A percentile compares a stretch with the other conserved stretches of the same genome.
Conservation (phyloP, 2,113 vertebrate species). For the Anser cygnoides region DNA sequence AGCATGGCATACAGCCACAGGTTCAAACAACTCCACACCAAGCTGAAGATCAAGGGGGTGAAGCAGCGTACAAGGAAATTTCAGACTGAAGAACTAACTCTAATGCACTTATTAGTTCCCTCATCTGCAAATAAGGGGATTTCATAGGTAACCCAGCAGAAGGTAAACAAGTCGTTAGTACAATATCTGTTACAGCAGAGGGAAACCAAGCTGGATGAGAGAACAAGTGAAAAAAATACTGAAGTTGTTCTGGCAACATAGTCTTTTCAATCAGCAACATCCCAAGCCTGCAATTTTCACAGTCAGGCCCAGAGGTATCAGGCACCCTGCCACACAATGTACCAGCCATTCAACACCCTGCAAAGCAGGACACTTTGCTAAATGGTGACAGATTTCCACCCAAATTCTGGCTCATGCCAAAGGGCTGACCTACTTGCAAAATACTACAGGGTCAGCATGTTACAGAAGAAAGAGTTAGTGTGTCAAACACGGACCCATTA, state of each 20-base stretch:
- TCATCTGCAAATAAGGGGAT: not conserved
- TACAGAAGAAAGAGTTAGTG: not conserved
- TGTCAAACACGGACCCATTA: not conserved
- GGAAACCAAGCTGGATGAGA: not conserved
- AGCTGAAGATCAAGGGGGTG: not conserved
- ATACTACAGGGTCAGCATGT: not conserved
- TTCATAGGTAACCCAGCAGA: not conserved
- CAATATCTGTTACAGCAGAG: not conserved
- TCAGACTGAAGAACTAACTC: fast-evolving
- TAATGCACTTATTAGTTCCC: not conserved
- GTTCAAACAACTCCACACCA: not conserved
- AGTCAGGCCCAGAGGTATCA: not conserved
- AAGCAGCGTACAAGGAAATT: not conserved
- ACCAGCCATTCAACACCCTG: not conserved
- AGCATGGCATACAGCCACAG: not conserved
- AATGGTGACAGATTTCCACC: not conserved
- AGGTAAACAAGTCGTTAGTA: not conserved
- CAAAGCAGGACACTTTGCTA: not conserved
- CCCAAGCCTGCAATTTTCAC: not conserved
- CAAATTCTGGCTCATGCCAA: not conserved
- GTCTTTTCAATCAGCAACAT: constrained; percentile 4
- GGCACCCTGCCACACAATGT: not conserved
- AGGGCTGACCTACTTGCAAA: not conserved
- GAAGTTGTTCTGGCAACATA: not conserved
- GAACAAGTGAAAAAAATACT: not conserved